phyloP scores from a whole-genome alignment of 2,888 invertebrate genomes.

The Andricus quercusramuli region DNA sequence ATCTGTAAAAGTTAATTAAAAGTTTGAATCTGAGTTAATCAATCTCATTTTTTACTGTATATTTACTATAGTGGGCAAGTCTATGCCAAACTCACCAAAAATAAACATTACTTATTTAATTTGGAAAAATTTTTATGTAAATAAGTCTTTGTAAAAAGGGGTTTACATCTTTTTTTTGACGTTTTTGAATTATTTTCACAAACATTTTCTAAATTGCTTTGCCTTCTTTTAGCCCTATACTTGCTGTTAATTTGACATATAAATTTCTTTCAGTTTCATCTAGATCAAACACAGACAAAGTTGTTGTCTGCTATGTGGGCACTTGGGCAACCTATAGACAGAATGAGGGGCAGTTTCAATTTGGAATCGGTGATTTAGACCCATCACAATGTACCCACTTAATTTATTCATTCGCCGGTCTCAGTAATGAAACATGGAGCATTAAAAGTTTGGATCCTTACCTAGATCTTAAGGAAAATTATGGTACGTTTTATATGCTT shows the following conservation, averaged over 20 bases:
- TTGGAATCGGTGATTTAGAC: constrained; percentile 84
- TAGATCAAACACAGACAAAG: constrained; percentile 84
- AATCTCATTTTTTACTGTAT: too few relatives aligned
- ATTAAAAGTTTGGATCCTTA: constrained; percentile 88
- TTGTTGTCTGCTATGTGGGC: constrained; percentile 90
- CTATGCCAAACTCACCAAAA: too few relatives aligned
- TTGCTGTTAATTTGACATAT: not conserved
- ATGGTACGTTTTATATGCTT: constrained; percentile 80
- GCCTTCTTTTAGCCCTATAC: too few relatives aligned
- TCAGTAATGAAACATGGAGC: constrained; percentile 83
- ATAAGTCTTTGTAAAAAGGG: too few relatives aligned
- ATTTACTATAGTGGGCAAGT: too few relatives aligned
- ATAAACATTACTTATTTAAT: too few relatives aligned
- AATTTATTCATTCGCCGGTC: constrained; percentile 90
- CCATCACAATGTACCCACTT: constrained; percentile 89
- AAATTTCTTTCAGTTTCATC: constrained; percentile 50
- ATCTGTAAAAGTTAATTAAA: too few relatives aligned
- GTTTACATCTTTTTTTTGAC: too few relatives aligned
- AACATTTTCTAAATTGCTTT: too few relatives aligned
- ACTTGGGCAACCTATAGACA: constrained; percentile 89
- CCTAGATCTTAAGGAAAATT: constrained; percentile 88
- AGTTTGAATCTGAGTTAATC: too few relatives aligned
- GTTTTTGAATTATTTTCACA: too few relatives aligned
- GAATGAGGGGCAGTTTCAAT: constrained; percentile 81
- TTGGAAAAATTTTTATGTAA: too few relatives aligned